phyloP scores from a whole-genome alignment of 2,888 invertebrate genomes.

The Ormyrus nitidulus region DNA sequence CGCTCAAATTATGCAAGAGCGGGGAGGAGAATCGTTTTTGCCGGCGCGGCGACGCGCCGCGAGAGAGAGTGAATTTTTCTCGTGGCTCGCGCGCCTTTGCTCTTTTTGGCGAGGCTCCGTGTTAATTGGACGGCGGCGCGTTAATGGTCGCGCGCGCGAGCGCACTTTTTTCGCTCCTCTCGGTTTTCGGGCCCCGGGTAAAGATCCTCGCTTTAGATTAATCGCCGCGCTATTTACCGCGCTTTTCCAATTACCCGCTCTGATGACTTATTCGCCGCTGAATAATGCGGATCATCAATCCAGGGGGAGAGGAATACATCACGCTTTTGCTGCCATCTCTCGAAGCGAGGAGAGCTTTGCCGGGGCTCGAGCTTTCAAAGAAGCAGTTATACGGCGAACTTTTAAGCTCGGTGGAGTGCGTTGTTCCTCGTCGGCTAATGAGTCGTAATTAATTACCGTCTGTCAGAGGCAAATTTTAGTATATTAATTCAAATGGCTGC shows the following conservation, averaged over 20 bases:
- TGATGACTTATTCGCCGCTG: slow-evolving; percentile 44
- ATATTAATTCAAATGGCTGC: no score
- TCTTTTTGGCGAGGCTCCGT: not conserved
- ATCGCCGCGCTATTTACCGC: slow-evolving; percentile 11
- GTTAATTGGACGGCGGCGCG: slow-evolving; percentile 45
- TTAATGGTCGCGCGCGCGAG: slow-evolving; percentile 22
- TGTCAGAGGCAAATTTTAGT: no score
- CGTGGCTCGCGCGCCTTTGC: not conserved
- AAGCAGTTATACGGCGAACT: no score
- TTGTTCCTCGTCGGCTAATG: no score
- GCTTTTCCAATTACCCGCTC: slow-evolving; percentile 39
- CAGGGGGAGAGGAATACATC: not conserved
- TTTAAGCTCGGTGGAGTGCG: no score
- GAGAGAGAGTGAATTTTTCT: slow-evolving; percentile 15
- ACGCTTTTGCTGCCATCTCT: not conserved
- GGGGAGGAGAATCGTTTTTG: slow-evolving; percentile 11
- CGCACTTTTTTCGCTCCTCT: slow-evolving; percentile 33
- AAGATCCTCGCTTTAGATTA: slow-evolving; percentile 21
- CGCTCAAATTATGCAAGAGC: slow-evolving; percentile 35
- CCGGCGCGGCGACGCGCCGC: not conserved
- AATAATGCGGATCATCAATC: slow-evolving; percentile 42
- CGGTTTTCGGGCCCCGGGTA: slow-evolving; percentile 9
- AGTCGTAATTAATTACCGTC: no score
- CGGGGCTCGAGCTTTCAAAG: no score
- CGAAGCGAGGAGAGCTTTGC: no score